phyloP scores from a whole-genome alignment of 2,113 vertebrate genomes.

The Mobula hypostoma region DNA sequence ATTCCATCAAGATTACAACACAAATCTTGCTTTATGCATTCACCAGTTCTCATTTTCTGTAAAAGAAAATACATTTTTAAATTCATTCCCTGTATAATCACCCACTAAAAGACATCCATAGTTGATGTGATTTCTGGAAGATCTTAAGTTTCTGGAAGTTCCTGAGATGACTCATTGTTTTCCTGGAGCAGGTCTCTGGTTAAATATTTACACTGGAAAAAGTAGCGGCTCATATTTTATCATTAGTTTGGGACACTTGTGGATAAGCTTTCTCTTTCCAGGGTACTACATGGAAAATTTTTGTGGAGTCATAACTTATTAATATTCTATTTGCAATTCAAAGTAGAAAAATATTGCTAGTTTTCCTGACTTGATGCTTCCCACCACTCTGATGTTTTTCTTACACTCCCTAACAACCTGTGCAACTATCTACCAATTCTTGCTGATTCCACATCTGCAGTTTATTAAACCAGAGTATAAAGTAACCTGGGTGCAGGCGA shows the following conservation, averaged over 20 bases:
- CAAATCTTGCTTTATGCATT: background rate
- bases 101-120: background rate
- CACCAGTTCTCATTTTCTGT: conserved; percentile 1
- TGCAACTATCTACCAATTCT: background rate
- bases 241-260: background rate
- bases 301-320: background rate
- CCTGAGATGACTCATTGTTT: background rate
- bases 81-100: background rate
- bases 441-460: background rate
- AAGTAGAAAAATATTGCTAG: too few species aligned
- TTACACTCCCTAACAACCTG: background rate
- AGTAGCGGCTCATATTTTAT: background rate
- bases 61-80: background rate
- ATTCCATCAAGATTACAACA: background rate
- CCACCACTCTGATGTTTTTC: background rate
- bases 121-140: background rate
- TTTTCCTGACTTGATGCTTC: background rate
- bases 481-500: background rate
- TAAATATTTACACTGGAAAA: background rate
- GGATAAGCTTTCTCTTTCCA: background rate
- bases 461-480: background rate
- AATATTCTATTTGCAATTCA: background rate
- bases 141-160: background rate
- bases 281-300: background rate
- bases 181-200: too few species aligned